Conservation (phyloP, 1,140 invertebrate species). For the Helicoverpa armigera region DNA sequence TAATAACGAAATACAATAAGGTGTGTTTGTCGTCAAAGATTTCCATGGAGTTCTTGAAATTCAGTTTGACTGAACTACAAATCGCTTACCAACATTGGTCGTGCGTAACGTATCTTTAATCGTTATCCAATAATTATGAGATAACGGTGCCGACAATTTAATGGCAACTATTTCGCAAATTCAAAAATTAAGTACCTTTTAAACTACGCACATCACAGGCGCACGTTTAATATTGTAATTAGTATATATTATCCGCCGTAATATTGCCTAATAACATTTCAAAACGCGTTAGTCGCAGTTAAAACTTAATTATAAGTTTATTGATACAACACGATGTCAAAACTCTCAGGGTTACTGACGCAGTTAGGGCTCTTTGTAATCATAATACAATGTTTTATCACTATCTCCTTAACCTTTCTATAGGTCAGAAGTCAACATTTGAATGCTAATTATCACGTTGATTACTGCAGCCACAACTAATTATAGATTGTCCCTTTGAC, state of each 20-base stretch:
- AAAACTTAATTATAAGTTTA: conserved; percentile 35
- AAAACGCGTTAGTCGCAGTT: conserved; percentile 10
- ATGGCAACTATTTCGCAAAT: conserved; percentile 13
- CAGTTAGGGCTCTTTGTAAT: conserved; percentile 7
- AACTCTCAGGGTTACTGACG: conserved; percentile 11
- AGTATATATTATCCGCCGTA: conserved; percentile 15
- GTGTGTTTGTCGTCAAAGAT: not conserved
- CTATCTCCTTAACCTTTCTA: conserved; percentile 15
- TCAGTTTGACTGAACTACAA: too few species aligned
- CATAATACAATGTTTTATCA: conserved; percentile 16
- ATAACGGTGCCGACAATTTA: not conserved
- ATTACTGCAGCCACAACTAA: too few species aligned
- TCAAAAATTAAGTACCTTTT: not conserved
- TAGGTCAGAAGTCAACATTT: conserved; percentile 12
- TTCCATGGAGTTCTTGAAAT: not conserved
- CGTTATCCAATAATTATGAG: not conserved
- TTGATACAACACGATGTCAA: conserved; percentile 27
- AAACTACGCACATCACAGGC: not conserved
- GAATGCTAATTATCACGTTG: not conserved
- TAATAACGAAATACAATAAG: not conserved
- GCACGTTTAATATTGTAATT: conserved; percentile 21
- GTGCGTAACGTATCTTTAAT: not conserved
- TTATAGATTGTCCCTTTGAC: too few species aligned
- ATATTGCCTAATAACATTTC: conserved; percentile 22
- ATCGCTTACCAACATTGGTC: too few species aligned